Evolutionary conservation across 1,140 invertebrate species (phyloP).

Genomic region (Myzus persicae): DNA sequence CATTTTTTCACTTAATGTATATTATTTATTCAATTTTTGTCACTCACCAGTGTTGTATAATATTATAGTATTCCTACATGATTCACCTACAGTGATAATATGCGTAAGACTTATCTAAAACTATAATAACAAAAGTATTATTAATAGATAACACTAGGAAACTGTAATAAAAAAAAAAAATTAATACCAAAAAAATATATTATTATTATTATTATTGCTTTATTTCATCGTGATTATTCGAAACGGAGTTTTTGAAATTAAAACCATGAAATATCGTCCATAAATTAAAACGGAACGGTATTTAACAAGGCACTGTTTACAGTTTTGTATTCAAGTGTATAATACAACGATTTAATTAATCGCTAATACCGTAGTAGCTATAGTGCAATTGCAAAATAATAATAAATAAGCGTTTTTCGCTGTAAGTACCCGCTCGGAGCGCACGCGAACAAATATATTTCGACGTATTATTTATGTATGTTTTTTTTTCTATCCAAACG

Average conservation of each 20-base stretch:
- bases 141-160: too few relatives aligned
- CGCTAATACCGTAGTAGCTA: not conserved
- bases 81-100: too few relatives aligned
- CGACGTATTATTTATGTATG: not conserved
- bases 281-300: not conserved
- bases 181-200: too few relatives aligned
- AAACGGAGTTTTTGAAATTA: not conserved
- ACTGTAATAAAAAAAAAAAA: too few relatives aligned
- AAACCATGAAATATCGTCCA: not conserved
- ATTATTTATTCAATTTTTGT: too few relatives aligned
- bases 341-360: constrained; percentile 14
- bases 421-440: not conserved
- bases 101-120: too few relatives aligned
- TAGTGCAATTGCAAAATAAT: not conserved
- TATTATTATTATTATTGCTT: too few relatives aligned
- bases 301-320: constrained; percentile 5
- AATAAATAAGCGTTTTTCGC: not conserved
- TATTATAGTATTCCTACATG: too few relatives aligned
- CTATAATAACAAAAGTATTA: too few relatives aligned
- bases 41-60: too few relatives aligned
- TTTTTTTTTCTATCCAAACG: not conserved
- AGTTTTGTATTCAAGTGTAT: not conserved
- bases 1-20: too few relatives aligned
- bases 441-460: not conserved
- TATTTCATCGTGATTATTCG: not conserved